Base-by-base conservation (phyloP, 2,113 vertebrate genomes). In the Daubentonia madagascariensis region DNA sequence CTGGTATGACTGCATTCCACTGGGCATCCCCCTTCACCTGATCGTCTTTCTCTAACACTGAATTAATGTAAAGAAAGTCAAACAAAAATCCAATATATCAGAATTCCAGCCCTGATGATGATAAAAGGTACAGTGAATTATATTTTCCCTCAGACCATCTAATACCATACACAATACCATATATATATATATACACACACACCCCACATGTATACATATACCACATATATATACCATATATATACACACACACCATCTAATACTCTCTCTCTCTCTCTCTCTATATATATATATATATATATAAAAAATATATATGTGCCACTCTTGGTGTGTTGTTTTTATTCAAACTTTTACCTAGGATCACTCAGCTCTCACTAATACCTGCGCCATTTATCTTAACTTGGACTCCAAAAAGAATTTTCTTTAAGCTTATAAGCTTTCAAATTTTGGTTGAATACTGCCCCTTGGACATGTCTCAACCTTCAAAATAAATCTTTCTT, bases 401-500 rank as follows among this genome's bases (percentile, higher is more conserved):
- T 97, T 96, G 10, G 50, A 91, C 40, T 94, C 20, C 4, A 72
- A 52, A 86, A 84, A 35, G 50, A 43, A 48, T n/a, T n/a, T 57
- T 81, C n/a, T 89, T 83, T 84, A 92, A 89, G 37, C 65, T 93
- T 91, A 86, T 54, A 95, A 87, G 40, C 45, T 96, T 97, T 97
- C 59, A 59, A 85, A 92, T 96, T 98, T 98, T 98, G 92, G 61
- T 97, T 97, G 98, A 98, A 97, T 98, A 97, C 94, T 94, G 97
- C 97, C 98, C 95, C 97, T 98, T 98, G 96, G 97, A 98, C 96
- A 98, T 78, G 54, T 98, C 91, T 90, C 98, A 98, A 97, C 95
- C 96, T 98, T 98, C 95, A 97, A 97, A 98, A 98, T 98, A 98
- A 98, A 98, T 98, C 98, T 99, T 98, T 97, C 98, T 98, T 98